These are phyloP conservation scores for Meloidogyne hapla DNA, from an alignment of 1,140 invertebrate species.

Conservation along the genomic window DNA sequence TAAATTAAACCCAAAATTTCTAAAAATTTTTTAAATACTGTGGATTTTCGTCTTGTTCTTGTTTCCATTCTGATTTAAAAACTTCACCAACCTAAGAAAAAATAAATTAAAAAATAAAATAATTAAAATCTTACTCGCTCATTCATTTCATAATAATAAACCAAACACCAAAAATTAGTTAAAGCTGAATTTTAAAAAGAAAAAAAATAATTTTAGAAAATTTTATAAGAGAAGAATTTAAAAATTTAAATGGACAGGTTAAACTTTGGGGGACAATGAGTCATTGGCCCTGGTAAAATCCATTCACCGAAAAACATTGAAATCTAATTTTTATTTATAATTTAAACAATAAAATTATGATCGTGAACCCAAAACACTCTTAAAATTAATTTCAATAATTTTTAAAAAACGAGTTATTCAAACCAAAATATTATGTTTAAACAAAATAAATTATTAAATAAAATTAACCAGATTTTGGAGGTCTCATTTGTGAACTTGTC, in stretches of 20 bases:
- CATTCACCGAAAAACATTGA: no score
- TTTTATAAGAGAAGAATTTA: no score
- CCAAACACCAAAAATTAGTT: conserved; percentile 24
- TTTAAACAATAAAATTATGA: no score
- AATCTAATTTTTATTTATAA: no score
- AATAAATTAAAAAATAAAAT: neutral
- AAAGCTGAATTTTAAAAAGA: conserved; percentile 8
- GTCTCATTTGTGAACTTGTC: neutral
- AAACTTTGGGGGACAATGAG: no score
- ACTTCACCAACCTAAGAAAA: conserved; percentile 23
- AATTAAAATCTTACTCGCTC: conserved; percentile 13
- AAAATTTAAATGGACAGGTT: no score
- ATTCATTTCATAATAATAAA: conserved; percentile 27
- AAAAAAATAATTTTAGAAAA: neutral
- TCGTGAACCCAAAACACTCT: no score
- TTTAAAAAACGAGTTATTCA: no score
- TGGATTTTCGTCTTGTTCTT: conserved; percentile 3
- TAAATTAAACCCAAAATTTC: no score
- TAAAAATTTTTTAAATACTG: conserved; percentile 4
- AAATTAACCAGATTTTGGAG: neutral
- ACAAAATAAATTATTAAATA: neutral
- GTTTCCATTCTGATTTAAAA: conserved; percentile 21
- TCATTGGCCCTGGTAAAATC: no score
- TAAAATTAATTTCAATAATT: no score
- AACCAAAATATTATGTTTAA: no score